Base-by-base conservation (phyloP, 2,888 invertebrate species). In the Leptinotarsa haldemani region DNA sequence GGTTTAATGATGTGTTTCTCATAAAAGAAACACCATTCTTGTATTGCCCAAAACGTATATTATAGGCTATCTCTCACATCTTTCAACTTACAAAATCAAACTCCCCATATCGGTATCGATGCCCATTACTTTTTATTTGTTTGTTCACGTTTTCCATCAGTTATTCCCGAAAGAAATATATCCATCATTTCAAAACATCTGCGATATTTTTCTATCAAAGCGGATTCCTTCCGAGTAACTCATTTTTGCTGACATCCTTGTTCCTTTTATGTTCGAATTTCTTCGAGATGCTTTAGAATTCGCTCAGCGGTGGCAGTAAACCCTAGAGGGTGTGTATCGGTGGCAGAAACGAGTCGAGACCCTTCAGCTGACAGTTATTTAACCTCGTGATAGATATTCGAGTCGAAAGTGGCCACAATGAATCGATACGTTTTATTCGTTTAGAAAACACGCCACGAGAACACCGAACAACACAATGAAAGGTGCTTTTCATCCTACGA, bases 311-410 rank as follows among this genome's bases (percentile, higher is more conserved):
- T 25, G 74, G 71, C 61, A 71, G 72, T 67, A 65, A 72, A 68
- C 71, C 70, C 52, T 69, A 30, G 53, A 53, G 70, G 64, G 48
- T 64, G 75, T 66, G 75, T 61, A 61, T 61, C 61, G 25, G 40
- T 30, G 61, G 61, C 61, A 61, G 78, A 77, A 78, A 75, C 75
- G 76, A 72, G 73, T 74, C 69, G 77, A 78, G 77, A 79, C 77
- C 79, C 76, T 79, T 78, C 75, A 73, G 73, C 76, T 81, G 82
- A 82, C 83, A 82, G 81, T 82, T 82, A 82, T 82, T 83, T 83
- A 82, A 82, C 81, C 81, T 78, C 75, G 80, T 82, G 83, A 83
- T 82, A 80, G 82, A 83, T 83, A 82, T 82, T 82, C 81, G 76
- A 79, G 50, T 63, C 65, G 69, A 69, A 74, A 74, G 74, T 71